Evolutionary conservation across 2,888 invertebrate genomes (phyloP).

Genomic region (Belgica antarctica): DNA sequence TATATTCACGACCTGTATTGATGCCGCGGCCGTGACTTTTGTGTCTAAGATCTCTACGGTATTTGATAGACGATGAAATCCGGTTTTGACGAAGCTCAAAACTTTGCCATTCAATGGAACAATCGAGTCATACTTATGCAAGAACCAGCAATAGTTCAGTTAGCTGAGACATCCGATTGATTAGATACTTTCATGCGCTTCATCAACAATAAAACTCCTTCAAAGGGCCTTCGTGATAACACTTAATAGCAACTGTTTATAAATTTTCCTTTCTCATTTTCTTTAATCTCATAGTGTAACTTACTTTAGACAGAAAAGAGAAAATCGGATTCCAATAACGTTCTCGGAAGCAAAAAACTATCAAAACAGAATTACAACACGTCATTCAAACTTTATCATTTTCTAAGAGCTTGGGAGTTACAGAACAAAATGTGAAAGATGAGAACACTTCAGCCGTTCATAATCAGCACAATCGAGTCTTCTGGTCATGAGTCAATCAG

Average conservation of each 20-base stretch:
- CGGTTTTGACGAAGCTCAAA: too few species aligned
- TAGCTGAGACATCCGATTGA: slow-evolving; percentile 7
- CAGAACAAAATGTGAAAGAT: neutral
- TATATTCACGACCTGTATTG: too few species aligned
- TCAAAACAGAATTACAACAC: slow-evolving; percentile 8
- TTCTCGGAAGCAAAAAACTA: neutral
- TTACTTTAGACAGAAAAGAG: too few species aligned
- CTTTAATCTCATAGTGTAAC: neutral
- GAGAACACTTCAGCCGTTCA: slow-evolving; percentile 15
- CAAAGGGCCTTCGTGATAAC: neutral
- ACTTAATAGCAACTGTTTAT: neutral
- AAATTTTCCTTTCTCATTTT: neutral
- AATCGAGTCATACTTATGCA: too few species aligned
- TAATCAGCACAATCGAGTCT: neutral
- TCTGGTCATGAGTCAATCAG: too few species aligned
- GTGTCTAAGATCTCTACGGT: too few species aligned
- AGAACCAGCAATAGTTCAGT: too few species aligned
- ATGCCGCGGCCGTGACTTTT: too few species aligned
- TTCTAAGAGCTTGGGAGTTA: neutral
- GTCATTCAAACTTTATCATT: neutral
- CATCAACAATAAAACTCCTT: neutral
- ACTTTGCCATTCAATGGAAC: too few species aligned
- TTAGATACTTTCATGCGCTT: neutral
- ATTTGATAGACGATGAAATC: too few species aligned
- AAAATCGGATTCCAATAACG: too few species aligned